phyloP scores from a whole-genome alignment of 1,140 invertebrate species.

The Augochlora pura region DNA sequence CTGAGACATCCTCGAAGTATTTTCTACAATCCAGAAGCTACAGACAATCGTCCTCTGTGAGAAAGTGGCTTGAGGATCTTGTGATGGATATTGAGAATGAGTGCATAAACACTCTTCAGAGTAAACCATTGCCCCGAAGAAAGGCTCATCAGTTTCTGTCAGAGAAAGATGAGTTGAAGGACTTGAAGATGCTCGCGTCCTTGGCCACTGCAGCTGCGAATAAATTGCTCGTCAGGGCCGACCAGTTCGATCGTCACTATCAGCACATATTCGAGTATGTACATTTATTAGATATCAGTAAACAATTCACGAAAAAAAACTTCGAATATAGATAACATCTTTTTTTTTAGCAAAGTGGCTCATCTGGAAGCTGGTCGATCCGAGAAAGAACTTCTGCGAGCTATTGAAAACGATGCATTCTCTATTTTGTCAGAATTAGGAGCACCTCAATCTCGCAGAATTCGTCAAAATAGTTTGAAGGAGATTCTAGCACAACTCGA shows the following conservation, averaged over 20 bases:
- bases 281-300: neutral
- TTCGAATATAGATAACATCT: neutral
- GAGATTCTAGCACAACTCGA: constrained; percentile 67
- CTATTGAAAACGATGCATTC: constrained; percentile 72
- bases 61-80: constrained; percentile 70
- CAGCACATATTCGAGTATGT: constrained; percentile 66
- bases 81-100: constrained; percentile 66
- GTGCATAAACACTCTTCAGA: constrained; percentile 67
- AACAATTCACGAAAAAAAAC: no score
- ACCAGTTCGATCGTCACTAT: constrained; percentile 71
- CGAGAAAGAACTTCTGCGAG: constrained; percentile 68
- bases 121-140: constrained; percentile 68
- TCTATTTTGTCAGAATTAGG: constrained; percentile 70
- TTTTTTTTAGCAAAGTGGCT: constrained; percentile 51
- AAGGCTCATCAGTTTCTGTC: constrained; percentile 13
- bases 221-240: constrained; percentile 70
- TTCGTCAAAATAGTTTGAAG: constrained; percentile 66
- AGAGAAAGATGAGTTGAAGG: constrained; percentile 53
- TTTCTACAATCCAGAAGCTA: constrained; percentile 36
- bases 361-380: constrained; percentile 58
- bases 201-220: constrained; percentile 75
- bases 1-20: constrained; percentile 27
- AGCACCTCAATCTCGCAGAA: constrained; percentile 70
- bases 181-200: constrained; percentile 68
- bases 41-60: constrained; percentile 57